Evolutionary conservation across 2,113 vertebrate species (phyloP).

Genomic region (Bos taurus): DNA sequence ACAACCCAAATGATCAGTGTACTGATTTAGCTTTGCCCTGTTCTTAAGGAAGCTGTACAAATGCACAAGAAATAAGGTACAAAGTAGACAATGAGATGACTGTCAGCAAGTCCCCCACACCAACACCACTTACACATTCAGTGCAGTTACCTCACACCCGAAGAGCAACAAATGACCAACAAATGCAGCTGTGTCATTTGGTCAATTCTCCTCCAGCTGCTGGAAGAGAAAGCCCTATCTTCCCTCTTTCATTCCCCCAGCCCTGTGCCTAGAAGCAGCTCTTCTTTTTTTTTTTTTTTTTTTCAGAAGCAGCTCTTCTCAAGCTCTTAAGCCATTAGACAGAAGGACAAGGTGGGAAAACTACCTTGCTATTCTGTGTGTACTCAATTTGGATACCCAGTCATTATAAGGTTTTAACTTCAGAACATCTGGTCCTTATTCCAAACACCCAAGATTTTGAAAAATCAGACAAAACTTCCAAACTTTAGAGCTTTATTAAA

Average conservation of each 20-base stretch:
- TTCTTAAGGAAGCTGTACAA: not conserved
- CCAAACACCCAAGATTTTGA: not conserved
- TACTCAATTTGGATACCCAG: not conserved
- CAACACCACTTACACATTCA: fast-evolving
- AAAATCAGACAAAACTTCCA: not conserved
- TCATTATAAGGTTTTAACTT: not conserved
- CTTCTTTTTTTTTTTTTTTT: not conserved
- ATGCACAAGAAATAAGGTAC: not conserved
- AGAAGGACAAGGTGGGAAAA: not conserved
- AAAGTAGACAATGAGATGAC: not conserved
- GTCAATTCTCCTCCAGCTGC: not conserved
- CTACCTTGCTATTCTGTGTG: fast-evolving
- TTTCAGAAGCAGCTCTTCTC: not conserved
- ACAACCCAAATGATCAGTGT: not conserved
- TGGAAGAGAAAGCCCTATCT: not conserved
- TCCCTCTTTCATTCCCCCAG: not conserved
- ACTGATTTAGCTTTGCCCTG: not conserved
- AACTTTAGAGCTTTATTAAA: not conserved
- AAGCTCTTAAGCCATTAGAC: not conserved
- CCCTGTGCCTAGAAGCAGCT: not conserved
- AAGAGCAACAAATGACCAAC: not conserved
- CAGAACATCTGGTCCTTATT: not conserved
- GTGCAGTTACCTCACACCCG: not conserved
- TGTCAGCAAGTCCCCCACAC: not conserved
- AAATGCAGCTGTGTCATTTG: not conserved